Percentiles rank a stretch among this genome's conserved stretches.
phyloP scores from a whole-genome alignment of 2,797 vertebrate genomes.

The Chrysocyon brachyurus region DNA sequence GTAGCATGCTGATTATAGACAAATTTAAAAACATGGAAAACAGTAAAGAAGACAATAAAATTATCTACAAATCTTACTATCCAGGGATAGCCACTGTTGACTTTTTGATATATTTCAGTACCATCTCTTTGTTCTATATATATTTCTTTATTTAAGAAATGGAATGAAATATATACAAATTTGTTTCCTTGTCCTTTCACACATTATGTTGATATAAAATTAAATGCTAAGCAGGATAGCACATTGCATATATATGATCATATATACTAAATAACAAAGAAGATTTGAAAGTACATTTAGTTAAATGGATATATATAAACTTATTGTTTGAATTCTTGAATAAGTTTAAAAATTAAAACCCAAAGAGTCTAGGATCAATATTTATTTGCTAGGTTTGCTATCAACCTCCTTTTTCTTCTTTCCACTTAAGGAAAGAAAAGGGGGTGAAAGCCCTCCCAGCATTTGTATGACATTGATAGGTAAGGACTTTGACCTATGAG shows the following conservation, averaged over 20 bases:
- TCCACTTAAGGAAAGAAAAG: conserved; percentile 47
- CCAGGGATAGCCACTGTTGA: neutral
- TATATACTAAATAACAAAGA: conserved; percentile 32
- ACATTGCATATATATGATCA: neutral
- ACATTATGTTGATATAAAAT: conserved; percentile 58
- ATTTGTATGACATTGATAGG: conserved; percentile 75
- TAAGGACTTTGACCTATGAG: conserved; percentile 82
- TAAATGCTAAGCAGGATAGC: conserved; percentile 40
- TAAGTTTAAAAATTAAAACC: conserved; percentile 70
- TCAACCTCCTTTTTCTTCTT: conserved; percentile 56
- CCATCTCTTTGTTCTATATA: neutral
- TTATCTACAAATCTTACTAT: neutral
- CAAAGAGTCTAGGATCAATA: conserved; percentile 60
- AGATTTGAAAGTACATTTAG: conserved; percentile 63
- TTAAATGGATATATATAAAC: conserved; percentile 30
- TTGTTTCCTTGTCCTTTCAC: conserved; percentile 28
- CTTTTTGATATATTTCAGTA: conserved; percentile 21
- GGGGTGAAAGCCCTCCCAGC: neutral
- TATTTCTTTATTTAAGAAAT: conserved; percentile 41
- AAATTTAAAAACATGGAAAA: conserved; percentile 41
- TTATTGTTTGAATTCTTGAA: conserved; percentile 57
- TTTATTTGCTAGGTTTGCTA: conserved; percentile 61
- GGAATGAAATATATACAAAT: conserved; percentile 19
- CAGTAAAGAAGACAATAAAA: conserved; percentile 43
- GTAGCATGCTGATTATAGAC: neutral